Evolutionary conservation across 2,113 vertebrate genomes (phyloP), one percentile per base, ranked within the genome.

Genomic region (Triplophysa tibetana): DNA sequence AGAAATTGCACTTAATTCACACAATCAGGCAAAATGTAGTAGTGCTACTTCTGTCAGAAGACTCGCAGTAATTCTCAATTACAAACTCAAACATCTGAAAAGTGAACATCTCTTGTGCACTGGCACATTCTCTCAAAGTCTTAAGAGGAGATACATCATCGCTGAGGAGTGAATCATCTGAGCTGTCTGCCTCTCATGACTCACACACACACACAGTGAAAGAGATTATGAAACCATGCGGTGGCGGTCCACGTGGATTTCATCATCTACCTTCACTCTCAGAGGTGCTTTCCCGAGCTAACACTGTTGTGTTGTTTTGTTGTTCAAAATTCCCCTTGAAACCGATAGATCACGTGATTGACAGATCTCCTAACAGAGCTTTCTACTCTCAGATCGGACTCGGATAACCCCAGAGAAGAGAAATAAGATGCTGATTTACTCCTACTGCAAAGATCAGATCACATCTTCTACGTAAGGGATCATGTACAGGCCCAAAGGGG

Each of bases 211-310:
- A 66, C 13, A 14, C 19, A 45, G 8, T 21, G n/a, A 19, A 29
- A 78, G 17, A 29, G 17, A 77, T 77, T 77, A 75, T 75, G 58
- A 63, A 75, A 75, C 56, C 72, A 75, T 63, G 48, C 33, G 9
- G 7, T 38, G 33, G 16, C n/a, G 63, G 29, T 52, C 52, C 75
- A 67, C 21, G 76, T 68, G 45, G 17, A 67, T 78, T 78, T 78
- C 76, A 78, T 68, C 76, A 78, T 68, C 64, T 67, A 50, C 56
- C 56, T 70, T 64, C 23, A 62, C 56, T 48, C 56, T 58, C 14
- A 16, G 58, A 24, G 66, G 77, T 79, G 77, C n/a, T 79, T 79
- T 79, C 77, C 77, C 77, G 45, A 38, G 41, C 77, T 21, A 19
- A 68, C 14, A 9, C 65, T 29, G 26, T 58, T 78, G 61, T 29